phyloP scores from a whole-genome alignment of 2,113 vertebrate species.

The Chascanopsetta lugubris region DNA sequence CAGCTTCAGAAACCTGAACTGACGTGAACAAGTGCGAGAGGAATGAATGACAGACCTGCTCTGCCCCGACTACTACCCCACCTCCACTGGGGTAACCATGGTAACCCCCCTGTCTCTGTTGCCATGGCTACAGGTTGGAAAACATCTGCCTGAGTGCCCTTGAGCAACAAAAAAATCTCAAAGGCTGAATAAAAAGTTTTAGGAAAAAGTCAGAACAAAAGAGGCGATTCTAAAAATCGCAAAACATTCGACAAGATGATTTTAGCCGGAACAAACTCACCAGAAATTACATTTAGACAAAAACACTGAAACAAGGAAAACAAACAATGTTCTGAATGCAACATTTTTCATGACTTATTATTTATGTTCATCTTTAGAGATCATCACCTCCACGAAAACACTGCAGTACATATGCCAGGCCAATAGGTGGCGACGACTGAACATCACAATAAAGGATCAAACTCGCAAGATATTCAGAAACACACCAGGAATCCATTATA shows the following conservation, averaged over 20 bases:
- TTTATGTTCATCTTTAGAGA: too few relatives aligned
- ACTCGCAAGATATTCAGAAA: background rate
- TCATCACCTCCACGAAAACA: too few relatives aligned
- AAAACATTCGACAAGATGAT: too few relatives aligned
- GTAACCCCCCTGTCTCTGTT: slow-evolving; percentile 29
- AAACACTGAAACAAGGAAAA: too few relatives aligned
- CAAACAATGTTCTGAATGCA: too few relatives aligned
- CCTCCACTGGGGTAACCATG: slow-evolving; percentile 26
- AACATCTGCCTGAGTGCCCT: slow-evolving; percentile 16
- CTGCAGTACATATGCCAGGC: too few relatives aligned
- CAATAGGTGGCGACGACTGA: too few relatives aligned
- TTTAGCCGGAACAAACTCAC: too few relatives aligned
- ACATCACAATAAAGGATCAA: background rate
- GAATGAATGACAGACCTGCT: slow-evolving; percentile 6
- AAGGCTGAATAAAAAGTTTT: background rate
- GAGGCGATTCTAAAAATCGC: background rate
- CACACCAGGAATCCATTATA: too few relatives aligned
- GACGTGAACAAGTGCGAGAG: slow-evolving; percentile 32
- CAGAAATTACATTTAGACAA: too few relatives aligned
- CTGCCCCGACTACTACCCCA: background rate
- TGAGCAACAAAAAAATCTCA: slow-evolving; percentile 22
- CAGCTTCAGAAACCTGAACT: slow-evolving; percentile 44
- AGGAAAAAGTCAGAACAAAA: background rate
- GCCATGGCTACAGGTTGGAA: slow-evolving; percentile 6
- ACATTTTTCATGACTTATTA: too few relatives aligned